These are phyloP conservation scores for Oligia latruncula DNA, from an alignment of 2,888 invertebrate genomes.

Conservation along the genomic window DNA sequence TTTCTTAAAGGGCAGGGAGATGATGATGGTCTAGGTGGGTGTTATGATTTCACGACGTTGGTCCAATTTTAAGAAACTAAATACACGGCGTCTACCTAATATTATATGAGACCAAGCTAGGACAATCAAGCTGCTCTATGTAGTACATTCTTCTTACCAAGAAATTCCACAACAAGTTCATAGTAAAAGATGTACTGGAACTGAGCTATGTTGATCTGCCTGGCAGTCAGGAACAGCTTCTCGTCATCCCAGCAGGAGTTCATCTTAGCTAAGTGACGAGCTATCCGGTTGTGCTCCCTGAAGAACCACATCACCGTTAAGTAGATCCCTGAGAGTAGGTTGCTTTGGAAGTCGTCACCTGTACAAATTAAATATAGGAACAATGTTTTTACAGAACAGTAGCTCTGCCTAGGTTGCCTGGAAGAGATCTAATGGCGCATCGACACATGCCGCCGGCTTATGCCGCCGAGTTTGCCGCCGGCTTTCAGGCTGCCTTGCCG, in stretches of 20 bases:
- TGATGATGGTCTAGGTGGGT: no score
- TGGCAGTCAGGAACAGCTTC: conserved; percentile 90
- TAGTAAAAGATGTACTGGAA: conserved; percentile 95
- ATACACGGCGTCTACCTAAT: background rate
- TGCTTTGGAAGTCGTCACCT: conserved; percentile 64
- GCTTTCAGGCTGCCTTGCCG: no score
- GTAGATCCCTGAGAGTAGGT: conserved; percentile 65
- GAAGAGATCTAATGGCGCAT: no score
- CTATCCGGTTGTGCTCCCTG: conserved; percentile 95
- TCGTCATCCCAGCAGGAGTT: conserved; percentile 97
- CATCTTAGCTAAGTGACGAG: conserved; percentile 91
- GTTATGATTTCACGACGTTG: background rate
- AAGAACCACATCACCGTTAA: conserved; percentile 70
- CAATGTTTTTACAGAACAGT: background rate
- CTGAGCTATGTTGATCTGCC: conserved; percentile 93
- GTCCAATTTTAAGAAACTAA: background rate
- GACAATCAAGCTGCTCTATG: background rate
- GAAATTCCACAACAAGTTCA: conserved; percentile 93
- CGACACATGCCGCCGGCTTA: no score
- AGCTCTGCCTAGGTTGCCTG: background rate
- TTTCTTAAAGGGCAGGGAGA: no score
- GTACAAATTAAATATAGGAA: background rate
- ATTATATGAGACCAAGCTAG: background rate
- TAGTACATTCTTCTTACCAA: conserved; percentile 90
- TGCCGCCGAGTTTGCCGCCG: no score